Evolutionary conservation across 2,888 invertebrate genomes (phyloP), one percentile per base, ranked within the genome.

Genomic region (Hyalella azteca): DNA sequence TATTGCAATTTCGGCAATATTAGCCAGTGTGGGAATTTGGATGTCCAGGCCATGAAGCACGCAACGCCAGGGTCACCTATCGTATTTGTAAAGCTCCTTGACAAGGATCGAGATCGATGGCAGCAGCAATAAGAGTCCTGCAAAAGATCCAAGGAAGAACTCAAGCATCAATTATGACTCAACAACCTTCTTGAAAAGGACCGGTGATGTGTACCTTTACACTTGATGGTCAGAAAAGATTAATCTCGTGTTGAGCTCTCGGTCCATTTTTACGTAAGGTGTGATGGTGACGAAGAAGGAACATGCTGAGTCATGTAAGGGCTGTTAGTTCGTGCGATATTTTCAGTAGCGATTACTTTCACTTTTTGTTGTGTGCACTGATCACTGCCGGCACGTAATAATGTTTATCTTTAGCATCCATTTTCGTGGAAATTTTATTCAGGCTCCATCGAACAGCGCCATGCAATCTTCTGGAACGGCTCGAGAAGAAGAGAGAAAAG

Each of bases 251-350:
- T 54, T 54, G 29, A 26, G 26, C 29, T 26, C 9, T 9, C 54
- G 9, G 54, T 54, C 29, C 54, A 26, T 54, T 29, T 5, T 54
- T 54, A 22, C 54, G 22, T 11, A 54, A 54, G 22, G 54, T 22
- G 54, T 7, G 54, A 54, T 29, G 26, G 54, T 26, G 54, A 22
- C 54, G 22, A 54, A 54, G 54, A 54, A 54, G 54, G 13, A 54
- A 54, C 29, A 13, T 54, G 54, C 54, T 54, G 22, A 54, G 54
- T 54, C 54, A 54, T 54, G 22, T 54, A 3, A 4, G 54, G 3
- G 54, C 13, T 54, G 54, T 54, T 54, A 54, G 54, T 54, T 54
- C 26, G 54, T 54, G 54, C 54, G 26, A 54, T 54, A 54, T 54
- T 54, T 54, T 54, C 54, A 54, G 54, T 5, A 22, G 54, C 54